A percentile compares a stretch with the other conserved stretches of the same genome.
Evolutionary conservation across 2,888 invertebrate species (phyloP).

Genomic region (Hydropsyche betteni): DNA sequence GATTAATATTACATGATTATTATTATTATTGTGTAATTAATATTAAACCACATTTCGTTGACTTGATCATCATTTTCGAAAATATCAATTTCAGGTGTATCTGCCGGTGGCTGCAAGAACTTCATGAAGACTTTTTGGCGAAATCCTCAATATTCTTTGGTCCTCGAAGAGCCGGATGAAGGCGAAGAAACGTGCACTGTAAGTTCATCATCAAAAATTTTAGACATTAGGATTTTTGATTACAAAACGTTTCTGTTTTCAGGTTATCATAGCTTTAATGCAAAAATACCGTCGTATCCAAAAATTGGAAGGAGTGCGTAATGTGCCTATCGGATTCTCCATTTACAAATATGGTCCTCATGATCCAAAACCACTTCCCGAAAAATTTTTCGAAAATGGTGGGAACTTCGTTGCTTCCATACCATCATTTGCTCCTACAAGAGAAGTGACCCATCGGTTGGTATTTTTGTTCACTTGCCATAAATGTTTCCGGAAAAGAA

Average conservation of each 20-base stretch:
- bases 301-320: constrained; percentile 87
- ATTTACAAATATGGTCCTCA: constrained; percentile 77
- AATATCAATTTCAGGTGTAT: constrained; percentile 67
- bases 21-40: too few relatives aligned
- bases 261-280: constrained; percentile 89
- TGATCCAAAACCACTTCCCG: constrained; percentile 75
- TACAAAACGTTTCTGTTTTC: not conserved
- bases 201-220: constrained; percentile 51
- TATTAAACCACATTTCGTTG: not conserved
- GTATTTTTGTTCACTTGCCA: constrained; percentile 17
- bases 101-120: constrained; percentile 97
- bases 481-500: not conserved
- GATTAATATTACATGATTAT: too few relatives aligned
- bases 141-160: constrained; percentile 92
- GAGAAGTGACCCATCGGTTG: constrained; percentile 82
- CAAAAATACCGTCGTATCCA: constrained; percentile 95
- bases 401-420: constrained; percentile 91
- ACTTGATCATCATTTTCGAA: too few relatives aligned
- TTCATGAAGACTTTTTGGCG: constrained; percentile 87
- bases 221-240: not conserved
- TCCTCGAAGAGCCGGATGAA: constrained; percentile 85
- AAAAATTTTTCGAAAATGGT: constrained; percentile 90
- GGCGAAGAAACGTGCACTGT: constrained; percentile 90
- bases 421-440: constrained; percentile 92
- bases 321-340: constrained; percentile 95